Evolutionary conservation across 2,797 vertebrate genomes (phyloP).

Genomic region (Danio kyathit): DNA sequence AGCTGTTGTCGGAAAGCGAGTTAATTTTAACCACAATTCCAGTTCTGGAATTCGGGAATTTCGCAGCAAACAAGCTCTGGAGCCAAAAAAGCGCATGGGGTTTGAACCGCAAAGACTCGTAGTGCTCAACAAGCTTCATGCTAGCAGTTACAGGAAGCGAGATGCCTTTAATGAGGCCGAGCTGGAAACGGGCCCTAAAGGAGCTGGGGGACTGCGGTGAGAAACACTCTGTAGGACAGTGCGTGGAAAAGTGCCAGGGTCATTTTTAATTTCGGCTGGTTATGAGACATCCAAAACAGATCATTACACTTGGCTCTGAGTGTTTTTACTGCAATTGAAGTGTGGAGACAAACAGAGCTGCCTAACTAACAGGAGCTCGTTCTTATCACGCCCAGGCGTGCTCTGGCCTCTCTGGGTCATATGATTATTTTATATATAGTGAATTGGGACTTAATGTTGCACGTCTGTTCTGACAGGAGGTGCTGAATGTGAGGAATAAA

Average conservation of each 20-base stretch:
- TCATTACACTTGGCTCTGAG: conserved; percentile 44
- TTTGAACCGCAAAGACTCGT: conserved; percentile 43
- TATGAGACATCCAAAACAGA: conserved; percentile 53
- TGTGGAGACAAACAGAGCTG: conserved; percentile 40
- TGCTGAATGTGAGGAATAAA: background rate
- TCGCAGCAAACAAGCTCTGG: conserved; percentile 60
- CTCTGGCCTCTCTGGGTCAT: background rate
- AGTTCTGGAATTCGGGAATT: conserved; percentile 64
- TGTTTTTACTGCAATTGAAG: conserved; percentile 38
- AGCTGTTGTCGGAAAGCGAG: conserved; percentile 27
- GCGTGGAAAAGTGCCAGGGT: conserved; percentile 45
- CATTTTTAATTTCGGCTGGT: conserved; percentile 56
- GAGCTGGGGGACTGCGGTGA: conserved; percentile 42
- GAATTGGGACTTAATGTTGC: background rate
- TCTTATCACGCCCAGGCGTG: background rate
- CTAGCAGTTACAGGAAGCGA: conserved; percentile 56
- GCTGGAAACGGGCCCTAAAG: conserved; percentile 55
- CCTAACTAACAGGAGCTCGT: conserved; percentile 33
- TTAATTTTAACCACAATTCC: conserved; percentile 58
- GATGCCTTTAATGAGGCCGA: conserved; percentile 60
- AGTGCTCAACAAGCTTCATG: conserved; percentile 45
- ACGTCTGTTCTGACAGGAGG: background rate
- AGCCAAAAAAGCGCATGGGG: conserved; percentile 60
- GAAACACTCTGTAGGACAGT: conserved; percentile 33
- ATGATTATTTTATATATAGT: background rate